Base-by-base conservation (phyloP, 2,888 invertebrate genomes). In the Aphrophora alni region DNA sequence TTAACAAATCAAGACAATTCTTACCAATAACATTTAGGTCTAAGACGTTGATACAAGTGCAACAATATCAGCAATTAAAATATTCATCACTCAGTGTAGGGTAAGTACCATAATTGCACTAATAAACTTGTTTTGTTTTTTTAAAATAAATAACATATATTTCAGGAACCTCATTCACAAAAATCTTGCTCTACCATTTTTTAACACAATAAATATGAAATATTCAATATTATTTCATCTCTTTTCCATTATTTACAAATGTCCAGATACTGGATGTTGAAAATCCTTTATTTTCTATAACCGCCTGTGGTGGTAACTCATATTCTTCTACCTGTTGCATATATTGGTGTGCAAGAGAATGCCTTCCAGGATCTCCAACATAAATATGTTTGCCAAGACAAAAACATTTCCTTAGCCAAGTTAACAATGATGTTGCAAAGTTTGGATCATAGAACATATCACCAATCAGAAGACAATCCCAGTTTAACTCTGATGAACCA, bases 361-460 rank as follows among this genome's bases (percentile, higher is more conserved):
- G 91, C 33, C 92, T 87, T 0, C 92, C 92, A 0, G 92, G 92
- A 85, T 93, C 93, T 0, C 92, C 92, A 59, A 92, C 88, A 38
- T 91, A 85, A 38, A 92, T 88, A 87, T 84, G 87, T 86, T 89
- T 90, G 0, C 89, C 89, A 7, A 86, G 79, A 0, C 76, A 82
- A 14, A 85, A 86, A 27, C 91, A 84, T 1, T 83, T 83, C 24
- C 86, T 84, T 0, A 93, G 87, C 93, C 93, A 93, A 0, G 88
- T 86, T 81, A 91, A 89, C 44, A 93, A 86, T n/a, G 85, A 75
- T 7, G 87, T 88, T 0, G 91, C 90, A 82, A 92, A 91, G 74
- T 90, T 89, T 81, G 90, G 89, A 85, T 93, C 93, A 86, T 94
- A 94, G 84, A 94, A 92, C 90, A 94, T 91, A 86, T 94, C 94